A percentile compares a stretch with the other conserved stretches of the same genome.
phyloP scores from a whole-genome alignment of 2,797 vertebrate species.

The Champsocephalus gunnari region DNA sequence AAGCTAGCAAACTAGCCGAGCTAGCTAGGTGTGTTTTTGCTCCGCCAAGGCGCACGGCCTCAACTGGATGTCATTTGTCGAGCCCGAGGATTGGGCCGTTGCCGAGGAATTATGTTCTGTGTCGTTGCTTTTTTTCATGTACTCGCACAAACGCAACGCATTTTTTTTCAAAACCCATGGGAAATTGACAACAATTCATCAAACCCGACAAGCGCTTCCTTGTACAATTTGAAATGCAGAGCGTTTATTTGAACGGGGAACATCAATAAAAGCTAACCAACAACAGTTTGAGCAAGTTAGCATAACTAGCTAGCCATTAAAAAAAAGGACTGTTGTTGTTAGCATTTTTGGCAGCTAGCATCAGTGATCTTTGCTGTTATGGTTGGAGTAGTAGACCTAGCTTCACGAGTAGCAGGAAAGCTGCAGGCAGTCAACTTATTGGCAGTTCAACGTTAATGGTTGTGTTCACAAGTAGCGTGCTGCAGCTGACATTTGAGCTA shows the following conservation, averaged over 20 bases:
- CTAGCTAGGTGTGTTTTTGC: constrained; percentile 84
- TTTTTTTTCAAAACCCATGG: not conserved
- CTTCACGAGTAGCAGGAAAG: constrained; percentile 33
- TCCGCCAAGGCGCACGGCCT: constrained; percentile 78
- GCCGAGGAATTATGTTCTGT: constrained; percentile 63
- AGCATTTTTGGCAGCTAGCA: constrained; percentile 28
- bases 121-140: constrained; percentile 30
- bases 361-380: constrained; percentile 26
- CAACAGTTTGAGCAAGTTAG: constrained; percentile 75
- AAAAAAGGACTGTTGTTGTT: constrained; percentile 70
- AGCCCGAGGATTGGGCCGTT: constrained; percentile 79
- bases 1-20: constrained; percentile 78
- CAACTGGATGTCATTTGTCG: constrained; percentile 81
- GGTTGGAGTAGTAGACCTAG: constrained; percentile 16
- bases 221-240: constrained; percentile 41
- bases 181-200: constrained; percentile 5
- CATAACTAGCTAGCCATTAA: constrained; percentile 66
- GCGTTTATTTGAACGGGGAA: constrained; percentile 41
- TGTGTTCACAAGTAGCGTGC: constrained; percentile 47
- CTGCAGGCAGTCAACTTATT: constrained; percentile 57
- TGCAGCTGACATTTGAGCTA: constrained; percentile 37
- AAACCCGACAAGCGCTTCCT: constrained; percentile 48
- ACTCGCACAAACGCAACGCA: constrained; percentile 2
- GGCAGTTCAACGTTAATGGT: constrained; percentile 36
- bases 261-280: constrained; percentile 59